phyloP scores from a whole-genome alignment of 2,888 invertebrate genomes.

The Coleophora flavipennella region DNA sequence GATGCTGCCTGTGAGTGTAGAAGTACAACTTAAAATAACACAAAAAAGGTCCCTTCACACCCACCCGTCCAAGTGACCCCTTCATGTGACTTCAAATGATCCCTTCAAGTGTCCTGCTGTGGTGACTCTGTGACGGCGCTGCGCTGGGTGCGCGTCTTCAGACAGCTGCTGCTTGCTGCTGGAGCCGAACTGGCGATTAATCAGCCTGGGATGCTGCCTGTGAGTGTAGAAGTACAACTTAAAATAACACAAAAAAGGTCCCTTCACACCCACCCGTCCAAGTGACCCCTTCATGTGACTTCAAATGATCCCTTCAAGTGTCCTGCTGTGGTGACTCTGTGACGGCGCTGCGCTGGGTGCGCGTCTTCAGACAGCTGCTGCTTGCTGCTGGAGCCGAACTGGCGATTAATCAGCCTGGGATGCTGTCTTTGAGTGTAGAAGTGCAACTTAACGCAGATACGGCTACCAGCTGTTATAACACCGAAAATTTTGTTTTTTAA shows the following conservation, averaged over 20 bases:
- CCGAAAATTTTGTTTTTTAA: too few species aligned
- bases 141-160: slow-evolving; percentile 79
- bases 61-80: too few species aligned
- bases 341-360: slow-evolving; percentile 79
- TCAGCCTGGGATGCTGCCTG: slow-evolving; percentile 13
- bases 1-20: slow-evolving; percentile 16
- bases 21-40: too few species aligned
- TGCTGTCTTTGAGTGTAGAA: slow-evolving; percentile 17
- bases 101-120: slow-evolving; percentile 76
- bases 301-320: too few species aligned
- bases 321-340: slow-evolving; percentile 73
- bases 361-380: slow-evolving; percentile 76
- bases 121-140: slow-evolving; percentile 75
- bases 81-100: too few species aligned
- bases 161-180: slow-evolving; percentile 72
- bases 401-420: slow-evolving; percentile 7
- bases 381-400: slow-evolving; percentile 41
- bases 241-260: too few species aligned
- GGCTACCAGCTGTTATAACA: too few species aligned
- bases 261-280: too few species aligned
- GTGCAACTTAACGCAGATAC: too few species aligned
- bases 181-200: slow-evolving; percentile 10
- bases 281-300: too few species aligned
- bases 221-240: too few species aligned
- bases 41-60: too few species aligned